A percentile compares a stretch with the other conserved stretches of the same genome.
Evolutionary conservation across 2,888 invertebrate species (phyloP).

Genomic region (Litoditis marina): DNA sequence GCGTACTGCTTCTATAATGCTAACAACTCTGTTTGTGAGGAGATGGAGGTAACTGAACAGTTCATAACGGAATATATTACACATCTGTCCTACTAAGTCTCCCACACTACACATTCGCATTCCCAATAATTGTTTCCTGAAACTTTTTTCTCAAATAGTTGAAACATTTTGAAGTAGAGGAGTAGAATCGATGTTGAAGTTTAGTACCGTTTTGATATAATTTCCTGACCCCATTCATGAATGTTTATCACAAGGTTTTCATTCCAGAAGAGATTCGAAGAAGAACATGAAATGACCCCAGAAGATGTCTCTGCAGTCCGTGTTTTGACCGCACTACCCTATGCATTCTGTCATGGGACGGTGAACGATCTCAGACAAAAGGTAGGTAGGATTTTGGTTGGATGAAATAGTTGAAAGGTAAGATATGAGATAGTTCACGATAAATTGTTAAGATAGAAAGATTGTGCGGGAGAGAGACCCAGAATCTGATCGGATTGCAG

Average conservation of each 20-base stretch:
- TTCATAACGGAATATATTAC: no score
- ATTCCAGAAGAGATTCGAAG: slow-evolving; percentile 20
- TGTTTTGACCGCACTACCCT: slow-evolving; percentile 42
- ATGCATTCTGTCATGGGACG: slow-evolving; percentile 51
- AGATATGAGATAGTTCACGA: no score
- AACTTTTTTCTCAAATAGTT: no score
- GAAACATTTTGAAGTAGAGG: no score
- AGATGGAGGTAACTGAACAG: slow-evolving; percentile 9
- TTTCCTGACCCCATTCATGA: no score
- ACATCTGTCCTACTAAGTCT: not conserved
- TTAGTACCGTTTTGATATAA: no score
- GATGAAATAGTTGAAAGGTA: not conserved
- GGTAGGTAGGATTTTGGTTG: slow-evolving; percentile 23
- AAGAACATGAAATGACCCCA: slow-evolving; percentile 23
- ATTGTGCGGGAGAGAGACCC: no score
- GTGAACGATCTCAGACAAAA: slow-evolving; percentile 41
- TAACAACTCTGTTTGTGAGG: not conserved
- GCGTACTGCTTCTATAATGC: slow-evolving; percentile 11
- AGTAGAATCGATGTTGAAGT: no score
- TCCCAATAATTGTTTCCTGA: no score
- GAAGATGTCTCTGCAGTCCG: slow-evolving; percentile 30
- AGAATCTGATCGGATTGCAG: no score
- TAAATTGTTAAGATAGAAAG: no score
- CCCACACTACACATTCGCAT: no score
- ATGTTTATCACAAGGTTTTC: not conserved